phyloP scores from a whole-genome alignment of 2,888 invertebrate genomes.

The Lithophane semibrunnea region DNA sequence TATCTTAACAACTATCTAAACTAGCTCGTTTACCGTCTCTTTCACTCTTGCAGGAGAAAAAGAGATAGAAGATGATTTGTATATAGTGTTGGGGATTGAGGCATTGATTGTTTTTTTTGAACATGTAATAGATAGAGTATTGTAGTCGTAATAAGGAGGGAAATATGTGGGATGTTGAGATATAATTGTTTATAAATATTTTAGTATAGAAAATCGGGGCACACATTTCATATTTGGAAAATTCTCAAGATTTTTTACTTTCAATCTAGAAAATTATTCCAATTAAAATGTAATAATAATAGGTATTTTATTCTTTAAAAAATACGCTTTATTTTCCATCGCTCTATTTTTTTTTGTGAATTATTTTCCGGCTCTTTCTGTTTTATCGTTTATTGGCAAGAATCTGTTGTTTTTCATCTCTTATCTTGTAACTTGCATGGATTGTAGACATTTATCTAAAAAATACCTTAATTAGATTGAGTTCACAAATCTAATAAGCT shows the following conservation, averaged over 20 bases:
- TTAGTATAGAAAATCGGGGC: neutral
- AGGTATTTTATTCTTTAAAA: neutral
- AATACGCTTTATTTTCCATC: neutral
- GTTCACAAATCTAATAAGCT: neutral
- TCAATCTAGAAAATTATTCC: neutral
- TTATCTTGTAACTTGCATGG: neutral
- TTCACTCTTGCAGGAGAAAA: conserved; percentile 36
- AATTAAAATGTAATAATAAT: neutral
- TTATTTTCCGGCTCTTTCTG: neutral
- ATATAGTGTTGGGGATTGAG: conserved; percentile 51
- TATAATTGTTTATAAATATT: neutral
- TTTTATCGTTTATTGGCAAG: neutral
- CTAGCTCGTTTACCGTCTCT: conserved; percentile 60
- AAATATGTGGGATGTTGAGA: neutral
- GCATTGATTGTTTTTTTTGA: conserved; percentile 55
- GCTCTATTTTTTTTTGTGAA: neutral
- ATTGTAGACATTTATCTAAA: neutral
- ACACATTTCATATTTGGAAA: neutral
- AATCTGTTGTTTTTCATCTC: neutral
- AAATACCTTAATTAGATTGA: neutral
- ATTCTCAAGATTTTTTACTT: neutral
- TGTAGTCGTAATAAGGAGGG: neutral
- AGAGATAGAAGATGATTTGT: conserved; percentile 54
- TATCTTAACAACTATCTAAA: conserved; percentile 78
- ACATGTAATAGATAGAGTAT: conserved; percentile 8